These are phyloP conservation scores for Microdon myrmicae DNA, from an alignment of 2,888 invertebrate genomes.

Conservation along the genomic window DNA sequence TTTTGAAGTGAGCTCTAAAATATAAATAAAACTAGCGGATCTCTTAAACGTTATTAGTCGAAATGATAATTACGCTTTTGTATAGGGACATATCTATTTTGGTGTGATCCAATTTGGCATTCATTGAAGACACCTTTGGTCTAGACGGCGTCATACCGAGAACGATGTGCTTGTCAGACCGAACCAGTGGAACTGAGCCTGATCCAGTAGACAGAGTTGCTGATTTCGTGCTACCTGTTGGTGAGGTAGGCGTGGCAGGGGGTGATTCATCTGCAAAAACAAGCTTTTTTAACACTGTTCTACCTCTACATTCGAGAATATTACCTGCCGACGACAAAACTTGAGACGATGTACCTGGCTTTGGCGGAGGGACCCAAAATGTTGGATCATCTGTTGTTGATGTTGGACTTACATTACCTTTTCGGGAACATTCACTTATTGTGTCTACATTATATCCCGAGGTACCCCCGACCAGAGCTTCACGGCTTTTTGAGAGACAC, in stretches of 20 bases:
- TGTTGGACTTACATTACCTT: conserved; percentile 64
- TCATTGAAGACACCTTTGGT: conserved; percentile 71
- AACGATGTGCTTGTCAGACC: conserved; percentile 70
- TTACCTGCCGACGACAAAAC: conserved; percentile 52
- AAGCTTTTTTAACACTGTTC: background rate
- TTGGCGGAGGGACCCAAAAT: conserved; percentile 67
- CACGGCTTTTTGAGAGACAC: conserved; percentile 60
- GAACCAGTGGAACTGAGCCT: conserved; percentile 65
- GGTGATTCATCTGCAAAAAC: conserved; percentile 62
- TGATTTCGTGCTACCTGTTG: conserved; percentile 66
- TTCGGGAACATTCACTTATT: conserved; percentile 64
- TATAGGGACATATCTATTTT: conserved; percentile 73
- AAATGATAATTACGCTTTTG: conserved; percentile 65
- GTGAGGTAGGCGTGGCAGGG: conserved; percentile 68
- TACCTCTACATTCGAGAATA: background rate
- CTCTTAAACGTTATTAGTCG: background rate
- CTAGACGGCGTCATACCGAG: conserved; percentile 68
- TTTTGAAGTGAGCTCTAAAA: conserved; percentile 62
- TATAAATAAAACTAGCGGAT: background rate
- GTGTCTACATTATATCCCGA: conserved; percentile 65
- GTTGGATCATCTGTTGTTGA: conserved; percentile 66
- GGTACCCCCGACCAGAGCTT: conserved; percentile 64
- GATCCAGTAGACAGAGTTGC: conserved; percentile 65
- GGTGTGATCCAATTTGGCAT: conserved; percentile 73
- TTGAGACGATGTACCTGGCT: conserved; percentile 51